Base-by-base conservation (phyloP, 23 tunicate species). In the Trididemnum nubilum region DNA sequence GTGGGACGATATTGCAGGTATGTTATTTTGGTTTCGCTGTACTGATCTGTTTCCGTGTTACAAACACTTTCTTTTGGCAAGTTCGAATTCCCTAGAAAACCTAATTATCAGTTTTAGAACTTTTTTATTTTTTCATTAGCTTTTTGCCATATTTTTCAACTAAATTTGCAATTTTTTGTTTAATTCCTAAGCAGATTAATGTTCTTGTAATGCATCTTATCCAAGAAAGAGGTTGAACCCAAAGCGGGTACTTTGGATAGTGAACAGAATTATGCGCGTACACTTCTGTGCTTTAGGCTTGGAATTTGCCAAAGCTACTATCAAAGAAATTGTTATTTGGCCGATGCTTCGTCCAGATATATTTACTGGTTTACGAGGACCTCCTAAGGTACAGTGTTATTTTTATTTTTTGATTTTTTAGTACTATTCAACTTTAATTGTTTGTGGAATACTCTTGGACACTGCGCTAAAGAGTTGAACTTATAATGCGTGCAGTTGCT, bases 1-100 rank as follows among this genome's bases (percentile, higher is more conserved):
- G 1, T 95, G 99, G 99, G 89, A 90, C 63, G 96, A 95, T 78
- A 95, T 95, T n/a, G 99, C 99, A 51, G 99, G 98, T 92, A 75
- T 34, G 19, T 44, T 44, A 44, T 7, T 44, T 9, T 44, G 54
- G 12, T 44, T 9, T 44, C n/a, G n/a, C n/a, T n/a, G n/a, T 24
- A 34, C 33, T 34, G 15, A 9, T 31, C 19, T 19, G 9, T 72
- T 21, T 12, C 19, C 9, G 63, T 25, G 22, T 72, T 12, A 65
- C 7, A 18, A 33, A 19, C 64, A 32, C 34, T 72, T 72, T 72
- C n/a, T n/a, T n/a, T n/a, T n/a, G n/a, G n/a, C 18, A 65, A n/a
- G 18, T 51, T 51, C 18, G 18, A 51, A 51, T 51, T 51, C 18
- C 18, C 59, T 51, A 51, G 21, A 51, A 51, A 51, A 18, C 21